Base-by-base conservation (phyloP, 2,888 invertebrate genomes). In the Helicoverpa assulta region DNA sequence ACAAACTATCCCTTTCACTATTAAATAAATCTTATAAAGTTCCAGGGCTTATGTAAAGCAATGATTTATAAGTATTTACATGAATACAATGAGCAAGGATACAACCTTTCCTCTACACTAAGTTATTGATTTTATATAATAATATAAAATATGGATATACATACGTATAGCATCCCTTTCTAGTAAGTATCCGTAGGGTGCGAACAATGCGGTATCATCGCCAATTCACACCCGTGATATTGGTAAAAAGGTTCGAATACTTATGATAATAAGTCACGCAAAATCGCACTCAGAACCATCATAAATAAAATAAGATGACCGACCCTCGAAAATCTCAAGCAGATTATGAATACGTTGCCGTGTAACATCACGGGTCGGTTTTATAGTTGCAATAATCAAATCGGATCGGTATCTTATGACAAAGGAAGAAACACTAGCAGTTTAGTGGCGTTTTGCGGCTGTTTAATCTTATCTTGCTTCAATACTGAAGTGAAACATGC, bases 241-340 rank as follows among this genome's bases (percentile, higher is more conserved):
- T 76, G 70, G 81, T 79, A 81, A 85, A 86, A 86, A 80, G 80
- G 73, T 57, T 76, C 50, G 70, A 84, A 87, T 83, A 83, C 83
- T 85, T 85, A 86, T 78, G 78, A 77, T 83, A 84, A 85, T 83
- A 85, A 85, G 84, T 85, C 79, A 80, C 73, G 80, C 79, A 81
- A 83, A 75, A 83, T 85, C 80, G 72, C 79, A 82, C 84, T 80
- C 72, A 75, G 73, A 70, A 77, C 72, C 70, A 76, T 83, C 86
- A 87, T 88, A 89, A 88, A 90, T 88, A 89, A 85, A 86, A 88
- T 86, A 85, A 83, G 81, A 86, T 78, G 81, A 83, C 85, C 86
- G 87, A 86, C 86, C 88, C 84, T 84, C 79, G 73, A 81, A 85
- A 86, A 85, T 85, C 86, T 81, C 87, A 86, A 85, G 85, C 80